Conservation (phyloP, 1,140 invertebrate genomes). For the Bombus superbus region DNA sequence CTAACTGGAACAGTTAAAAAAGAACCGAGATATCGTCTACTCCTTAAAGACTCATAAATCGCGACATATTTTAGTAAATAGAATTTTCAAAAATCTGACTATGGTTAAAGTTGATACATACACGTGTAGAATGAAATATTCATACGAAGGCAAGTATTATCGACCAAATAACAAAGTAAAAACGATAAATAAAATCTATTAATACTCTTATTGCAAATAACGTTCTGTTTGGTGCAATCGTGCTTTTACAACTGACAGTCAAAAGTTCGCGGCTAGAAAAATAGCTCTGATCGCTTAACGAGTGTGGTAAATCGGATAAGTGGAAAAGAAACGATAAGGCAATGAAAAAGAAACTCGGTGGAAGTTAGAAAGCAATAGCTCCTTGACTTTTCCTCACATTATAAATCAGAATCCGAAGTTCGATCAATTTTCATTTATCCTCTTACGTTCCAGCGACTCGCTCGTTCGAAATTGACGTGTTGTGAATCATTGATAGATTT, state of each 20-base stretch:
- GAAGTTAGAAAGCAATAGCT: neutral
- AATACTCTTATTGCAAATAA: no score
- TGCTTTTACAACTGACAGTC: no score
- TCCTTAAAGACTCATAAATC: neutral
- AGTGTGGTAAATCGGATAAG: neutral
- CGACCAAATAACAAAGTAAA: no score
- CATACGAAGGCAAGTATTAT: no score
- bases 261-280: neutral
- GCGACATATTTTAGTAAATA: no score
- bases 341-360: neutral
- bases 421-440: constrained; percentile 47
- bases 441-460: neutral
- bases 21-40: neutral
- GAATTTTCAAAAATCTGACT: no score
- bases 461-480: constrained; percentile 14
- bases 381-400: neutral
- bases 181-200: no score
- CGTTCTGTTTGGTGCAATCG: no score
- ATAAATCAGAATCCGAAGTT: constrained; percentile 30
- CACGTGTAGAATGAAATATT: no score
- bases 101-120: no score
- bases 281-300: neutral
- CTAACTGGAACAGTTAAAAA: no score
- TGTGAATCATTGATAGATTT: constrained; percentile 46
- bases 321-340: neutral